A percentile compares a stretch with the other conserved stretches of the same genome.
Conservation (phyloP, 2,888 invertebrate genomes). For the Formica aserva region DNA sequence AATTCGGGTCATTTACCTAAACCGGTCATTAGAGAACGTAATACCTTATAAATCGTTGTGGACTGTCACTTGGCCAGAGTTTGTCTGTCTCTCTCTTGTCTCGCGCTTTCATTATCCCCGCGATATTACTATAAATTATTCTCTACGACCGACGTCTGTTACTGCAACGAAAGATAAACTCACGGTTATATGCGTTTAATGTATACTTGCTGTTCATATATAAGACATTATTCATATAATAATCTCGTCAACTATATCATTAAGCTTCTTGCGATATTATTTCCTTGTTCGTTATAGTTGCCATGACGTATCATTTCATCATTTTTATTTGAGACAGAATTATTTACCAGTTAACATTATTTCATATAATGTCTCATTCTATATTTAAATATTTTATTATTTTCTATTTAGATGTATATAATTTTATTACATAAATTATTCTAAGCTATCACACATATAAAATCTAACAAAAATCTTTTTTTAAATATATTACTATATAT, state of each 20-base stretch:
- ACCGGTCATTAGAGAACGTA: constrained; percentile 55
- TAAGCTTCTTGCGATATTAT: neutral
- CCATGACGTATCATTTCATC: neutral
- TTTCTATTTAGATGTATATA: neutral
- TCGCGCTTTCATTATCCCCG: constrained; percentile 34
- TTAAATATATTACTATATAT: neutral
- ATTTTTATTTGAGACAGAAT: neutral
- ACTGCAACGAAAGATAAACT: constrained; percentile 17
- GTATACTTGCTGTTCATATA: neutral
- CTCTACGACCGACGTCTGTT: neutral
- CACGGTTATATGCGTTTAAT: neutral
- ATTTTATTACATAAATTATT: neutral
- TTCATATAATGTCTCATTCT: neutral
- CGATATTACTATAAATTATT: constrained; percentile 47
- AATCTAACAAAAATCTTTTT: neutral
- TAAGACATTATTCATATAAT: neutral
- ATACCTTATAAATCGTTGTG: constrained; percentile 49
- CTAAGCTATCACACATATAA: neutral
- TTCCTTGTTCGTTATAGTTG: neutral
- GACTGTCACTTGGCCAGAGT: neutral
- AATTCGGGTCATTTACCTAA: constrained; percentile 58
- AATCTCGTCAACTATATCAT: neutral
- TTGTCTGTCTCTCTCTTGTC: constrained; percentile 33
- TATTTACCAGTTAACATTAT: neutral
- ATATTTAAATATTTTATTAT: neutral